Base-by-base conservation (phyloP, 1,140 invertebrate genomes). In the Sycophaga agraensis region DNA sequence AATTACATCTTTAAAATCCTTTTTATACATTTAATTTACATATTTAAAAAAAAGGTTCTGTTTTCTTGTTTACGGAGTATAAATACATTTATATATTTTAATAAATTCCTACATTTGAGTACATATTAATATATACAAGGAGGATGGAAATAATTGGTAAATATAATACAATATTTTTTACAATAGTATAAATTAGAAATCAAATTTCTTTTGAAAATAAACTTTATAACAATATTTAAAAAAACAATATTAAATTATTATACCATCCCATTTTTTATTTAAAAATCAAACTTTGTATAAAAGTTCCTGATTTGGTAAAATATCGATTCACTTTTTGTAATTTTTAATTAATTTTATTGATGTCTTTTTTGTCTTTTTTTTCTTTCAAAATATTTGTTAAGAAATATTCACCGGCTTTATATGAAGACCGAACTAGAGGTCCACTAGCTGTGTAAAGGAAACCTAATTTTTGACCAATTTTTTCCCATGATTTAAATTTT, bases 381-480 rank as follows among this genome's bases (percentile, higher is more conserved):
- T 87, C 85, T 67, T 87, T 86, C 34, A 95, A 73, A 65, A 94
- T 87, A 73, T 91, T 93, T 14, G 88, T 84, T 19, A 95, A 88
- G 73, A 94, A 94, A 78, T 91, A 93, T 84, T 95, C 94, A 45
- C 97, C 97, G 54, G 97, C 97, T 82, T 96, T 95, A 73, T 99
- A 99, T 0, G 96, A 98, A 57, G 95, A 98, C 24, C 98, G 81
- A 0, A 99, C 97, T 14, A 99, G 83, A 1, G 98, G 97, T 12
- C 97, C 98, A 83, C 94, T 97, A 11, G 97, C 97, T 2, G 94
- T 96, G 78, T 99, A 99, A 0, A 94, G 81, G 82, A 99, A 99
- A 22, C 97, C 97, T 64, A 99, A 73, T 72, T 91, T 80, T 59
- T 89, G 85, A 0, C 97, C 97, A 4, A 88, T 73, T 26, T 87